A percentile compares a stretch with the other conserved stretches of the same genome.
Conservation (phyloP, 2,888 invertebrate genomes). For the Synanthedon andrenaeformis region DNA sequence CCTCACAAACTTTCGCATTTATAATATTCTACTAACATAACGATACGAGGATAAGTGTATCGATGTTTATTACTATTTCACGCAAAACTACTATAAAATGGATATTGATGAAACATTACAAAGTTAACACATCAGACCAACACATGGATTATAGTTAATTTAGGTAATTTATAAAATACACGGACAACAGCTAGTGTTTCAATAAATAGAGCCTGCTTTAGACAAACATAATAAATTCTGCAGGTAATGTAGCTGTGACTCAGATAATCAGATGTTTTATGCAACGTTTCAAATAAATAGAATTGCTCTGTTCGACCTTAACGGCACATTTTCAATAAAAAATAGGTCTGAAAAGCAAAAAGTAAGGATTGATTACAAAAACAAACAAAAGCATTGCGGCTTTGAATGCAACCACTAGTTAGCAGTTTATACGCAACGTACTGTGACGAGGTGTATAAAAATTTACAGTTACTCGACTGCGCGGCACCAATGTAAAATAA, state of each 20-base stretch:
- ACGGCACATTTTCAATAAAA: not conserved
- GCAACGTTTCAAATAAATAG: not conserved
- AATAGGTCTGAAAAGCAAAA: conserved; percentile 5
- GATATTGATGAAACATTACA: too few species aligned
- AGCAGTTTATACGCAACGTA: conserved; percentile 29
- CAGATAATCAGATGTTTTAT: not conserved
- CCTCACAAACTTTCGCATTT: too few species aligned
- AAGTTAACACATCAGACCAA: too few species aligned
- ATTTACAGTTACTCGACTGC: conserved; percentile 32
- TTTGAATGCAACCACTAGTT: conserved; percentile 33
- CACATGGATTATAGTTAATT: too few species aligned
- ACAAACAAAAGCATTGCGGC: conserved; percentile 43
- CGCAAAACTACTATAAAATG: too few species aligned
- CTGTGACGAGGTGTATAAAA: conserved; percentile 43
- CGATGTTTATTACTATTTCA: too few species aligned
- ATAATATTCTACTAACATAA: too few species aligned
- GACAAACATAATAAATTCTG: too few species aligned
- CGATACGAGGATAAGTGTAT: too few species aligned
- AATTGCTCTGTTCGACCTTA: not conserved
- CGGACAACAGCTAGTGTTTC: too few species aligned
- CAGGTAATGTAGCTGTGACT: not conserved
- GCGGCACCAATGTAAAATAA: conserved; percentile 9
- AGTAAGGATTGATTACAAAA: conserved; percentile 32
- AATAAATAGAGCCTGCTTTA: too few species aligned
- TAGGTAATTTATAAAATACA: too few species aligned